Base-by-base conservation (phyloP, 1,140 invertebrate genomes). In the Tetramorium alpestre region DNA sequence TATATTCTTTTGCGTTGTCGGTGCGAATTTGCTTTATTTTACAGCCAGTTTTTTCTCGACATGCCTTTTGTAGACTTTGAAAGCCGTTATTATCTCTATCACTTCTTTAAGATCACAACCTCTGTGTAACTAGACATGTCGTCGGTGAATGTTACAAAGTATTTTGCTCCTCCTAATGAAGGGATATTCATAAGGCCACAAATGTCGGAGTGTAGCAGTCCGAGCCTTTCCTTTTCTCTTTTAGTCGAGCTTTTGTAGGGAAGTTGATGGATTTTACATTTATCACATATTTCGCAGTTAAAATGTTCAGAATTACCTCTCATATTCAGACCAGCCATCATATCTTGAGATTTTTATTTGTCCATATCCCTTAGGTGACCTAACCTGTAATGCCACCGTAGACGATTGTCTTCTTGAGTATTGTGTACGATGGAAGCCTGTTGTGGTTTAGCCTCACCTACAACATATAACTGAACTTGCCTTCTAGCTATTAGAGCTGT, bases 331-430 rank as follows among this genome's bases (percentile, higher is more conserved):
- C 62, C 80, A 16, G 3, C 7, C 28, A 67, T 51, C n/a, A 85
- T 41, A 10, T 72, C 51, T 56, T 75, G 41, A 6, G 44, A 70
- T 3, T 69, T 78, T 18, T 73, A 0, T 60, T 44, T 1, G 78
- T 33, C 28, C 28, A 33, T 1, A 22, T 86, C 75, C 11, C 13
- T 77, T 16, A 70, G 7, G 3, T 86, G 65, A 7, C 75, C 75
- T 25, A 86, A 44, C 33, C 73, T 86, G 41, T 86, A 56, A 54
- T 86, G 65, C 85, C 85, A 86, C 0, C 88, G 90, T 6, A 87
- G 54, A 73, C 93, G 25, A 10, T 25, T 94, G 81, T 94, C 93
- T 58, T 90, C 80, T 54, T 89, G 91, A 64, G 89, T 91, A 72
- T 93, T 93, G 11, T 5, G 28, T n/a, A 85, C 90, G 62, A 93